These are phyloP conservation scores for Chamaedrilus cognettii DNA, from an alignment of 2,888 invertebrate genomes.

Conservation along the genomic window DNA sequence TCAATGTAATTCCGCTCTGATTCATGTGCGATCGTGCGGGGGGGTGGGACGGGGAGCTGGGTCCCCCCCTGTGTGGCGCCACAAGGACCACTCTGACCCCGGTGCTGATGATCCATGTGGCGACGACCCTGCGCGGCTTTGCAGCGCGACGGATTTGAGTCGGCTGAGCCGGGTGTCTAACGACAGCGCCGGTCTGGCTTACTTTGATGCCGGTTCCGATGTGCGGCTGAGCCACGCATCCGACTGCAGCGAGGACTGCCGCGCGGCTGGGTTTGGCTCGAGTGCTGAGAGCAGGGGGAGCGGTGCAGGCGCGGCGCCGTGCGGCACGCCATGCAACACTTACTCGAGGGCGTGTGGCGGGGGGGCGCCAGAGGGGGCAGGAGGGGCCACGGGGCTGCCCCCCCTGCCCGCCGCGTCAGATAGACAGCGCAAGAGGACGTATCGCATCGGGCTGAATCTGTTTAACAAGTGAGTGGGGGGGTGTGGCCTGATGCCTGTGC, in stretches of 20 bases:
- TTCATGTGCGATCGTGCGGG: neutral
- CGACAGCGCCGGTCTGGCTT: neutral
- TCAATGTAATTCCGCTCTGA: neutral
- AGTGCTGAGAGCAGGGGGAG: neutral
- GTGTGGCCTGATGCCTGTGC: too few species aligned
- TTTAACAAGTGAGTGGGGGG: too few species aligned
- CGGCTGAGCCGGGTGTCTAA: conserved; percentile 7
- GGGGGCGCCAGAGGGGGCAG: too few species aligned
- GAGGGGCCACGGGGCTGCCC: too few species aligned
- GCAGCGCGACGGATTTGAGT: neutral
- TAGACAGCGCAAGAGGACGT: too few species aligned
- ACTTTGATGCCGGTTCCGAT: neutral
- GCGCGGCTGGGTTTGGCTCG: neutral
- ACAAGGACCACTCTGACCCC: conserved; percentile 43
- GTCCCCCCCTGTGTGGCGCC: conserved; percentile 61
- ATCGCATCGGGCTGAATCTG: too few species aligned
- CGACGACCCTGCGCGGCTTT: neutral
- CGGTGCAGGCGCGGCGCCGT: neutral
- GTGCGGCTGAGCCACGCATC: neutral
- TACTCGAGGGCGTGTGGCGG: neutral
- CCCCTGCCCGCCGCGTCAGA: too few species aligned
- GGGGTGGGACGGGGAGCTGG: too few species aligned
- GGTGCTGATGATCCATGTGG: neutral
- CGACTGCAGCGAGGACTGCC: neutral
- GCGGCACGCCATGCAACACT: neutral